Evolutionary conservation across 2,888 invertebrate genomes (phyloP), one percentile per base, ranked within the genome.

Genomic region (Lasioglossum vierecki): DNA sequence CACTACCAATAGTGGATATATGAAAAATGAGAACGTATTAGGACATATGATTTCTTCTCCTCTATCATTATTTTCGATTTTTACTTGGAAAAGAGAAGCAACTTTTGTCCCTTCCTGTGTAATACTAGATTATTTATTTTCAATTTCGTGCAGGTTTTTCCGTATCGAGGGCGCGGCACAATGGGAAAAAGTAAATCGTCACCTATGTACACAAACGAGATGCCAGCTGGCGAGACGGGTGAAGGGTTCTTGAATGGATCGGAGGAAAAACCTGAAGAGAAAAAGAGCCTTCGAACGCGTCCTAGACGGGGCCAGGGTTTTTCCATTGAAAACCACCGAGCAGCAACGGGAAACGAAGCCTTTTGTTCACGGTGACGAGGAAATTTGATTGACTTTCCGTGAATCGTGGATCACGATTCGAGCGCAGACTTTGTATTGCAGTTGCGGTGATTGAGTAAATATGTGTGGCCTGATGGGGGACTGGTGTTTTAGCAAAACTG

Each of bases 141-240:
- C 9, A 57, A 57, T 57, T 57, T 57, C 9, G 57, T 4, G 4
- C 57, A 57, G 0, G n/a, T 57, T 41, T 66, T 66, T 30, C 68
- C 68, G 39, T 35, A 18, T 35, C 22, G 39, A 68, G 22, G 68
- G 39, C 3, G 39, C 22, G 39, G n/a, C 68, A 39, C 41, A 70
- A 70, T 70, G 57, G 82, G 73, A 82, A 76, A 82, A 90, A 85
- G 89, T 87, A 88, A 89, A 88, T 90, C 83, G 89, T 87, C 89
- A 75, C 76, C 81, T 88, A 84, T 85, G 88, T 87, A 83, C 84
- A 86, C 87, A 74, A 70, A 18, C 39, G 41, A 75, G 39, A 57
- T 44, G 39, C 13, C 70, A 66, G 86, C 82, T 74, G 82, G 71
- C 78, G 76, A 80, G 76, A 76, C 76, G 77, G 30, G 49, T 84